Evolutionary conservation across 2,113 vertebrate species (phyloP).

Genomic region (Caracal caracal): DNA sequence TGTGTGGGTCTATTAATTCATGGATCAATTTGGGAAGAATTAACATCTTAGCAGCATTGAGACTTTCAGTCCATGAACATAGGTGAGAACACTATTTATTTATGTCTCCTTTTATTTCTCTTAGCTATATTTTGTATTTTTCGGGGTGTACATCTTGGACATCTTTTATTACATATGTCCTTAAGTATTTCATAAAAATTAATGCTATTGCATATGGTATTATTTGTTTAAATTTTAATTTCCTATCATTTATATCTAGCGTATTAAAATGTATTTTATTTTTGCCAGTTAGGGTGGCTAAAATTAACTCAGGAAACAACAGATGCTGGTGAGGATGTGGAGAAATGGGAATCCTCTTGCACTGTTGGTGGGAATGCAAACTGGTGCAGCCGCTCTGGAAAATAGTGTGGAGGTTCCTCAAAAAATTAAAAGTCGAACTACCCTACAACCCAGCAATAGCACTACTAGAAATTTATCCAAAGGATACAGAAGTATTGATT

Average conservation of each 20-base stretch:
- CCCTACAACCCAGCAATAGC: no score
- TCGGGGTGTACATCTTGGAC: background rate
- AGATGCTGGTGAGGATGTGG: no score
- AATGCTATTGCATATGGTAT: background rate
- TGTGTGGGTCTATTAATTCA: background rate
- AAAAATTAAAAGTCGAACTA: no score
- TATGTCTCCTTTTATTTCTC: background rate
- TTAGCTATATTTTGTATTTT: background rate
- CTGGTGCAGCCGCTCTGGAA: no score
- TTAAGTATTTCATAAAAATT: background rate
- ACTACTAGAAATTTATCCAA: no score
- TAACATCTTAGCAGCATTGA: background rate
- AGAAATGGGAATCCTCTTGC: no score
- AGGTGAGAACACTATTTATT: background rate
- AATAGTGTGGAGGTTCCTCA: no score
- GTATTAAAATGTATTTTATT: background rate
- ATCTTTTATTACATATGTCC: background rate
- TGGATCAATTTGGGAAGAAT: background rate
- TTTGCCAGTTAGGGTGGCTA: background rate
- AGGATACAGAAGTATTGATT: no score
- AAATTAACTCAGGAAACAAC: no score
- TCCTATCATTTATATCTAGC: background rate
- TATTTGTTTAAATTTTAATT: background rate
- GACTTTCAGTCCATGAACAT: background rate
- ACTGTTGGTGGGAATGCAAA: no score